Evolutionary conservation across 2,797 vertebrate genomes (phyloP).

Genomic region (Intellagama lesueurii): DNA sequence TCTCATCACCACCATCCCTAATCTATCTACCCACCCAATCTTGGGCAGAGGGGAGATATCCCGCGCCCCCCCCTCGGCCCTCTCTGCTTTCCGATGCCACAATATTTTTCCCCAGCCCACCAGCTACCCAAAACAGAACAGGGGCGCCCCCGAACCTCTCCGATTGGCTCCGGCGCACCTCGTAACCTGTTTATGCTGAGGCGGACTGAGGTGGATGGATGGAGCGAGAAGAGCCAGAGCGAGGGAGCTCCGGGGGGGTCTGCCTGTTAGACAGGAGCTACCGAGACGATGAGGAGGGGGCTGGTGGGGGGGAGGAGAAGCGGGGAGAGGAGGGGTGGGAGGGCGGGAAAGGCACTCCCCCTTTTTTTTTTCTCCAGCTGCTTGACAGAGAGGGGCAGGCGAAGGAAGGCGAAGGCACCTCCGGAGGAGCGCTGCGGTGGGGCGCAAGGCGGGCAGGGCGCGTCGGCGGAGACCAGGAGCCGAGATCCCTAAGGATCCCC

Average conservation of each 20-base stretch:
- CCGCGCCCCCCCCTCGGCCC: not conserved
- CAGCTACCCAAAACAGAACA: constrained; percentile 53
- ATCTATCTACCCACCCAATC: not conserved
- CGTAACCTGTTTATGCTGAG: constrained; percentile 68
- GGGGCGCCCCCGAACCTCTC: constrained; percentile 24
- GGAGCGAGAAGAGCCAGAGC: not conserved
- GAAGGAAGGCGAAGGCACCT: no score
- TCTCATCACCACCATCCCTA: not conserved
- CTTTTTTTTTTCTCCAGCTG: rapidly evolving
- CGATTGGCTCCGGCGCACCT: constrained; percentile 65
- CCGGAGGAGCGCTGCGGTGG: no score
- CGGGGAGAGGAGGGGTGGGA: not conserved
- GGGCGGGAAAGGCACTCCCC: not conserved
- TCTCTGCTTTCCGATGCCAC: not conserved
- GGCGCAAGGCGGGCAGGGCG: no score
- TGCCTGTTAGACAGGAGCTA: constrained; percentile 54
- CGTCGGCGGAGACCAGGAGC: not conserved
- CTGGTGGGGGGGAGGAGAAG: not conserved
- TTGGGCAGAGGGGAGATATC: not conserved
- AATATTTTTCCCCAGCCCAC: constrained; percentile 13
- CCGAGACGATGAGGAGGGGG: constrained; percentile 51
- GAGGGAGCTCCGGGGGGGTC: not conserved
- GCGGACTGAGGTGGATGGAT: not conserved
- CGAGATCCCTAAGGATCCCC: not conserved
- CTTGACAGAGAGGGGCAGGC: not conserved